Evolutionary conservation across 2,888 invertebrate species (phyloP).

Genomic region (Conops quadrifasciatus): DNA sequence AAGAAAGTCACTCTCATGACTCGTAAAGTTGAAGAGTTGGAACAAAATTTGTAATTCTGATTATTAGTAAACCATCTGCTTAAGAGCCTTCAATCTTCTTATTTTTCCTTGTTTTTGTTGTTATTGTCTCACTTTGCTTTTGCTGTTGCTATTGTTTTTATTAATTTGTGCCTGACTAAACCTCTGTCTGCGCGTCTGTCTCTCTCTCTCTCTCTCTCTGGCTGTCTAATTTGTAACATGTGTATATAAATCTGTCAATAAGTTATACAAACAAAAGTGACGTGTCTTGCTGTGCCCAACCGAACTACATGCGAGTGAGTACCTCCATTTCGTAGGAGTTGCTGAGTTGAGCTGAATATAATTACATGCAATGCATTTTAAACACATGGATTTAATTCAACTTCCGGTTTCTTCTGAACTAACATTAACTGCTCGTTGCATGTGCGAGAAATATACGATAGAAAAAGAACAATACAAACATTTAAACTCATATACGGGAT

Average conservation of each 20-base stretch:
- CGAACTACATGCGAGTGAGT: no score
- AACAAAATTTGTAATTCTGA: slow-evolving; percentile 33
- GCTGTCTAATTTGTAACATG: background rate
- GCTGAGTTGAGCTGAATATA: background rate
- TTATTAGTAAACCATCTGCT: slow-evolving; percentile 33
- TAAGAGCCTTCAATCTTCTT: slow-evolving; percentile 7
- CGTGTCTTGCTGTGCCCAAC: no score
- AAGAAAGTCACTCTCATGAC: no score
- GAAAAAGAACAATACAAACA: no score
- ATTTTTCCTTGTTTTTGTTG: slow-evolving; percentile 6
- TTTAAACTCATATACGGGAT: no score
- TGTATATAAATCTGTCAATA: slow-evolving; percentile 4
- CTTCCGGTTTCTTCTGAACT: slow-evolving; percentile 11
- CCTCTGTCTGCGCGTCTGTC: background rate
- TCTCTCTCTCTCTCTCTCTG: no score
- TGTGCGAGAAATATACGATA: no score
- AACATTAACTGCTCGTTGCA: no score
- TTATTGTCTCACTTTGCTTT: slow-evolving; percentile 17
- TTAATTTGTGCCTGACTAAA: background rate
- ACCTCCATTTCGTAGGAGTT: background rate
- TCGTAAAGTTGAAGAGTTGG: no score
- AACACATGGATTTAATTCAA: slow-evolving; percentile 17
- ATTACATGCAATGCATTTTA: background rate
- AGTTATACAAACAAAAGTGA: no score
- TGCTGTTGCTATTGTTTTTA: background rate